Evolutionary conservation across 2,113 vertebrate species (phyloP).

Genomic region (Mystacornis crossleyi): DNA sequence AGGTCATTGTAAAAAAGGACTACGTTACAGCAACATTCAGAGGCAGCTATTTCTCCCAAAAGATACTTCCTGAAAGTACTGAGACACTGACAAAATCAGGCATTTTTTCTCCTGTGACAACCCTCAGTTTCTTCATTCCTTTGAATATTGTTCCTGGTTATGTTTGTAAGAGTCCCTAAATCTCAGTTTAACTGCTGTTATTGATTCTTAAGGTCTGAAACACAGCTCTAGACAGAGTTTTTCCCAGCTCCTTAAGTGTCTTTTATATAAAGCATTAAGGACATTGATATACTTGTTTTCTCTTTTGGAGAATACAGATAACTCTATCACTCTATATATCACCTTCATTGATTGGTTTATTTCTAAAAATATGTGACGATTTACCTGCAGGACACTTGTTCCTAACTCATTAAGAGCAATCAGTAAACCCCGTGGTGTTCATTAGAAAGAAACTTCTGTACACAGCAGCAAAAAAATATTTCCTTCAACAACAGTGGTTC

Average conservation of each 20-base stretch:
- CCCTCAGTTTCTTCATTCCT: not conserved
- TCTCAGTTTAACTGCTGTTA: conserved; percentile 16
- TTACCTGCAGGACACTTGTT: conserved; percentile 55
- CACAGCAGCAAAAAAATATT: conserved; percentile 45
- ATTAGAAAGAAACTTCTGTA: conserved; percentile 68
- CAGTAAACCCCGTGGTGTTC: conserved; percentile 73
- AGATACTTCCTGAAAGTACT: not conserved
- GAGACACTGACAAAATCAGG: not conserved
- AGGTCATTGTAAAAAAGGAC: not conserved
- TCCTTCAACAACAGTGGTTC: conserved; percentile 39
- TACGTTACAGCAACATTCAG: not conserved
- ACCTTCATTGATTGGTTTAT: conserved; percentile 51
- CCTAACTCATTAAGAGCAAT: conserved; percentile 67
- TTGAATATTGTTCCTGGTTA: not conserved
- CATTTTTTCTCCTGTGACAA: not conserved
- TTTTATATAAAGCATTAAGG: conserved; percentile 2
- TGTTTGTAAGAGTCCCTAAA: conserved; percentile 16
- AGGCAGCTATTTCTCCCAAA: not conserved
- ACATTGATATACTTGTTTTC: conserved; percentile 45
- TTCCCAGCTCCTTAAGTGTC: not conserved
- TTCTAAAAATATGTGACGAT: conserved; percentile 69
- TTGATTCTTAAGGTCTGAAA: conserved; percentile 3
- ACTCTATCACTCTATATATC: conserved; percentile 34
- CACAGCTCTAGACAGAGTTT: not conserved
- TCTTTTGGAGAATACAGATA: not conserved